Conservation (phyloP, 2,888 invertebrate species). For the Eupithecia subumbrata region DNA sequence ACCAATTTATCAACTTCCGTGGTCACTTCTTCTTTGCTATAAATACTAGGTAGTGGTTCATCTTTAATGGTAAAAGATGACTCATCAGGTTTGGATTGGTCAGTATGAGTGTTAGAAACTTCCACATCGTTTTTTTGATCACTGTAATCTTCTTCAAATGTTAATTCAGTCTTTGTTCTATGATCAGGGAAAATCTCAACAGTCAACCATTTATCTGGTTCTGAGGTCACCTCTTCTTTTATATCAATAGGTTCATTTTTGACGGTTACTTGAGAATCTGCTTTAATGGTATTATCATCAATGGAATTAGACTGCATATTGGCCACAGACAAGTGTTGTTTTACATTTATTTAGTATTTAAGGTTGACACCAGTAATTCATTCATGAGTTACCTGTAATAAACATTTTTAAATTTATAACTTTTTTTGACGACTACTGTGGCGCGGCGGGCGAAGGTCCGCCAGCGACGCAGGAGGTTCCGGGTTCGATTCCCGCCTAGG, state of each 20-base stretch:
- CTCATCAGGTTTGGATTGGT: not conserved
- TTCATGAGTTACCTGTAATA: not conserved
- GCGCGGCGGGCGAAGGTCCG: too few relatives aligned
- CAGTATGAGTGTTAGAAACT: not conserved
- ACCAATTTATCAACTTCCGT: not conserved
- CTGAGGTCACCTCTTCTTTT: not conserved
- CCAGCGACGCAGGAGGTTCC: too few relatives aligned
- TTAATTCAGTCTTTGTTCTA: too few relatives aligned
- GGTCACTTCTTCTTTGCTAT: not conserved
- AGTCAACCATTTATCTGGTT: not conserved
- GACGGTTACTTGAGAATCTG: not conserved
- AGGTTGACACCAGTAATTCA: not conserved
- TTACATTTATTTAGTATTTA: not conserved
- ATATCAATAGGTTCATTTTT: not conserved
- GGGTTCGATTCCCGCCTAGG: too few relatives aligned
- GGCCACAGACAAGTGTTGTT: not conserved
- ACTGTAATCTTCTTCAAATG: not conserved
- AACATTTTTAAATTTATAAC: not conserved
- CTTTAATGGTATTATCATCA: not conserved
- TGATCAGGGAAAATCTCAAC: too few relatives aligned
- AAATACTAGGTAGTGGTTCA: not conserved
- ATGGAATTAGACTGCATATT: not conserved
- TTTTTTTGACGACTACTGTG: too few relatives aligned
- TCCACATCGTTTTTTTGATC: not conserved
- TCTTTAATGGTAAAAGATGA: not conserved